Conservation (phyloP, 2,113 vertebrate species). For the Pachycephala philippinensis region DNA sequence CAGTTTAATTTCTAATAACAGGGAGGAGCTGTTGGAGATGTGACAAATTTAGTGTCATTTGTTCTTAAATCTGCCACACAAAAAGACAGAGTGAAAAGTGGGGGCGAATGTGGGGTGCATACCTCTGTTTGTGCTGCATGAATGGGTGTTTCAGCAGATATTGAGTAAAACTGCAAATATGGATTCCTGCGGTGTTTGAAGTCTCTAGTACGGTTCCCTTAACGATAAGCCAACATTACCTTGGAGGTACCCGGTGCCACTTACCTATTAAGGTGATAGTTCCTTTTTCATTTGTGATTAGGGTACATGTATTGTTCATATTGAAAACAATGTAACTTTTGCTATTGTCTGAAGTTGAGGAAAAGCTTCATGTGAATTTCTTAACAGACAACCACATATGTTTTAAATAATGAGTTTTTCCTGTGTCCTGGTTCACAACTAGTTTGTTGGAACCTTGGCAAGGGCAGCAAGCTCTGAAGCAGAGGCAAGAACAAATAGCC, state of each 20-base stretch:
- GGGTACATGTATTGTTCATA: background rate
- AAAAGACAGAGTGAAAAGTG: background rate
- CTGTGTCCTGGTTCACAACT: background rate
- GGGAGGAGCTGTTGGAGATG: background rate
- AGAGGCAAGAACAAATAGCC: background rate
- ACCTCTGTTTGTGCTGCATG: background rate
- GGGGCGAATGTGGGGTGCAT: rapidly evolving
- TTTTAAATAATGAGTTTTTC: background rate
- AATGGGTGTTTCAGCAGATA: background rate
- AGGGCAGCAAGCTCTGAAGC: background rate
- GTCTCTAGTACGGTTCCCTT: background rate
- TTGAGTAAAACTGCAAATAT: background rate
- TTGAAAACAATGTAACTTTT: background rate
- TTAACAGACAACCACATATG: background rate
- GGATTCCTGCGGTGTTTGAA: background rate
- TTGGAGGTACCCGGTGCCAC: background rate
- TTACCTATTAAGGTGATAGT: background rate
- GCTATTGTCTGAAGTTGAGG: background rate
- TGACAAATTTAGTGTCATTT: background rate
- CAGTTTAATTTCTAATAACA: background rate
- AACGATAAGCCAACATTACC: background rate
- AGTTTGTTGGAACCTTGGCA: background rate
- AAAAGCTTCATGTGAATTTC: background rate
- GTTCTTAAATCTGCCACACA: background rate
- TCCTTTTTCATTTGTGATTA: background rate